Conservation (phyloP, 2,113 vertebrate genomes). For the Dendropsophus ebraccatus region DNA sequence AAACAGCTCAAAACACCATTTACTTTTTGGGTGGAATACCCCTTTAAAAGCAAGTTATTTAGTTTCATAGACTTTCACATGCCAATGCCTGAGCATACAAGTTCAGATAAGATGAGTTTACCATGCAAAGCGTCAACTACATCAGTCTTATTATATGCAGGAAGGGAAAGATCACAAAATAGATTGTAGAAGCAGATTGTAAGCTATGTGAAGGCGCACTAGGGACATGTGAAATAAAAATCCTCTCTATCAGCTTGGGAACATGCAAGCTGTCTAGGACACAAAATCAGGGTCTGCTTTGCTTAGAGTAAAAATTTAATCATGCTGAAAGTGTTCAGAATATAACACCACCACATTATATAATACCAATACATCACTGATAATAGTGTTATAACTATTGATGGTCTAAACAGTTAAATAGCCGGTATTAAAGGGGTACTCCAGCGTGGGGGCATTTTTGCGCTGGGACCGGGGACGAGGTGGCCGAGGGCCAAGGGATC, state of each 20-base stretch:
- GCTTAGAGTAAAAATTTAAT: not conserved
- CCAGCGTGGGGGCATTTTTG: too few species aligned
- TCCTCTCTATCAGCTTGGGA: not conserved
- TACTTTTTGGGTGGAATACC: too few species aligned
- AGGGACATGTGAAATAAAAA: slow-evolving; percentile 9
- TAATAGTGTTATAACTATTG: too few species aligned
- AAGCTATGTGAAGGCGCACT: not conserved
- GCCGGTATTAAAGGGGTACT: too few species aligned
- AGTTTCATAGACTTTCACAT: not conserved
- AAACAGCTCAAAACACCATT: too few species aligned
- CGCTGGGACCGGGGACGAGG: too few species aligned
- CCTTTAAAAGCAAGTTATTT: too few species aligned
- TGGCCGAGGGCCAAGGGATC: too few species aligned
- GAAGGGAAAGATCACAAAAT: slow-evolving; percentile 2
- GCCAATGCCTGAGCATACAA: not conserved
- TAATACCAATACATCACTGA: too few species aligned
- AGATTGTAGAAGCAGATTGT: slow-evolving; percentile 10
- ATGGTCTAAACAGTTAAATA: too few species aligned
- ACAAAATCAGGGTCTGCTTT: not conserved
- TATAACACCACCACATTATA: not conserved
- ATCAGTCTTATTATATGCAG: not conserved
- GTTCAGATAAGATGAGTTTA: not conserved
- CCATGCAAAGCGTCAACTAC: not conserved
- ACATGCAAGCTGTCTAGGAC: slow-evolving; percentile 5
- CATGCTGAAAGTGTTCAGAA: not conserved